Conservation (phyloP, 2,113 vertebrate genomes). For the Corythaixoides concolor region DNA sequence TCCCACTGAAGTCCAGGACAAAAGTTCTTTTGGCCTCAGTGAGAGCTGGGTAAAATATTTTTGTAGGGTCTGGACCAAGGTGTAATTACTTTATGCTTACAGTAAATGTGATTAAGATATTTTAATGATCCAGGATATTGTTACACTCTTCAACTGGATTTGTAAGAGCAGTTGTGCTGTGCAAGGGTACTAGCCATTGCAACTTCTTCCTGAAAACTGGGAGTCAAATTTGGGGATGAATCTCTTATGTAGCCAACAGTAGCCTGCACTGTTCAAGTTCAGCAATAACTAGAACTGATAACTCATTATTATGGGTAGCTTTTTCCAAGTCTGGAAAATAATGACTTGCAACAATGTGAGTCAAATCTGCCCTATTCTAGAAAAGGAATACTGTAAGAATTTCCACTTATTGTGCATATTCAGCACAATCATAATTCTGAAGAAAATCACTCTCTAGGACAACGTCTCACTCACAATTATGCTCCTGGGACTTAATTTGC, state of each 20-base stretch:
- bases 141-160: neutral
- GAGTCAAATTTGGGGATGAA: neutral
- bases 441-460: neutral
- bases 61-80: slow-evolving; percentile 31
- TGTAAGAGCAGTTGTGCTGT: neutral
- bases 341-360: neutral
- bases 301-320: neutral
- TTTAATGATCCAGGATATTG: slow-evolving; percentile 3
- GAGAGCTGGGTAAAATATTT: neutral
- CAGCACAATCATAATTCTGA: neutral
- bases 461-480: neutral
- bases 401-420: neutral
- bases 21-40: neutral
- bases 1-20: neutral
- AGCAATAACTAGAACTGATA: neutral
- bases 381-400: neutral
- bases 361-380: neutral
- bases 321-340: neutral
- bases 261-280: neutral
- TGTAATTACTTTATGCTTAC: slow-evolving; percentile 27
- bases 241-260: neutral
- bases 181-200: neutral
- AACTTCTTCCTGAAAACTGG: neutral
- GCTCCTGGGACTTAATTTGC: neutral
- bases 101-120: slow-evolving; percentile 17